phyloP scores from a whole-genome alignment of 2,888 invertebrate genomes.

The Xylota sylvarum region DNA sequence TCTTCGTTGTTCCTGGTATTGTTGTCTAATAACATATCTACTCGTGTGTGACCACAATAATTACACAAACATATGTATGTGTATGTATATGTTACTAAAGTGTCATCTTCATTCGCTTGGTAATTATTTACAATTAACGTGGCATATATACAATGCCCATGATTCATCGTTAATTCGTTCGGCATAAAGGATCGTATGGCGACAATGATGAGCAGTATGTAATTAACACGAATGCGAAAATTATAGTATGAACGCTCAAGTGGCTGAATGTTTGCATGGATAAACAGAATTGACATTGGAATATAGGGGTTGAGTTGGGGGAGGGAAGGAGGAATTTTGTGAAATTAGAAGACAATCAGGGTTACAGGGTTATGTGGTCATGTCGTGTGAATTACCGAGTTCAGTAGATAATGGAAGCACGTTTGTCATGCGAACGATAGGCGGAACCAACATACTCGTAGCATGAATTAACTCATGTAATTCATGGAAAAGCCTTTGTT shows the following conservation, averaged over 20 bases:
- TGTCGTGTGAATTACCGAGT: constrained; percentile 25
- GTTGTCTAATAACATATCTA: constrained; percentile 49
- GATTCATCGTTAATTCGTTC: constrained; percentile 58
- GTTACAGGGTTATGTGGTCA: constrained; percentile 16
- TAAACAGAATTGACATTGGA: constrained; percentile 49
- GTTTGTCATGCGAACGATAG: constrained; percentile 23
- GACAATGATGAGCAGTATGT: constrained; percentile 17
- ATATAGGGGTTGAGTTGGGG: no score
- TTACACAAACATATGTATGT: constrained; percentile 5
- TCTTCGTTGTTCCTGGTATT: constrained; percentile 51
- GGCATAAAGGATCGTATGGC: constrained; percentile 48
- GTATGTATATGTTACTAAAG: constrained; percentile 30
- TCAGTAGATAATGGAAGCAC: background rate
- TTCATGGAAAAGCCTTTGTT: background rate
- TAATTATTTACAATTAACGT: constrained; percentile 65
- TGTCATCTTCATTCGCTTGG: constrained; percentile 47
- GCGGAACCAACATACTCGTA: background rate
- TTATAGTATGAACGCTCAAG: background rate
- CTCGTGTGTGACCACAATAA: constrained; percentile 57
- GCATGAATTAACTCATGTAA: constrained; percentile 14
- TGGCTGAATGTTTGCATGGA: constrained; percentile 14
- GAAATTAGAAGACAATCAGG: constrained; percentile 36
- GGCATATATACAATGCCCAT: constrained; percentile 56
- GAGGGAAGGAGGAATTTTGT: constrained; percentile 13
- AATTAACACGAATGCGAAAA: constrained; percentile 46